Evolutionary conservation across 2,888 invertebrate genomes (phyloP).

Genomic region (Mechanitis messenoides): DNA sequence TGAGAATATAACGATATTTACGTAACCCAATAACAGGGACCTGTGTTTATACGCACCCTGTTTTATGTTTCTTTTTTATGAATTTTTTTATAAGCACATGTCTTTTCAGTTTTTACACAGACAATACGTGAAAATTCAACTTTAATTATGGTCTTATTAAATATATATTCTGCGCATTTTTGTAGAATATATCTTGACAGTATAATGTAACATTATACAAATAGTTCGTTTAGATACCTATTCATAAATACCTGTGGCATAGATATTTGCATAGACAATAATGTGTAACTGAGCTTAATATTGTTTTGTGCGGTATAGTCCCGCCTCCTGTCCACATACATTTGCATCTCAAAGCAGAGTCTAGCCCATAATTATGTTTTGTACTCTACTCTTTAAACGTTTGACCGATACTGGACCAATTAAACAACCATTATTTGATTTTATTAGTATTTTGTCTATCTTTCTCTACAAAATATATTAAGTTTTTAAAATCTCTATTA

Average conservation of each 20-base stretch:
- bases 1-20: constrained; percentile 29
- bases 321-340: constrained; percentile 46
- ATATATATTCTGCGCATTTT: too few species aligned
- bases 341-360: constrained; percentile 68
- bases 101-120: neutral
- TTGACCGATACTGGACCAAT: constrained; percentile 16
- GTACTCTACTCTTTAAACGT: constrained; percentile 30
- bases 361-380: constrained; percentile 57
- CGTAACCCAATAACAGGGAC: constrained; percentile 21
- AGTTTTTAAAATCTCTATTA: too few species aligned
- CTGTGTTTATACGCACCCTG: too few species aligned
- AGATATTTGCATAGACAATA: constrained; percentile 25
- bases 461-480: too few species aligned
- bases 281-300: constrained; percentile 28
- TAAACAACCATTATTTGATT: constrained; percentile 5
- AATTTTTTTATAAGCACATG: too few species aligned
- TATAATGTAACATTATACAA: too few species aligned
- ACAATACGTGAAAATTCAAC: neutral
- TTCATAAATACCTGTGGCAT: neutral
- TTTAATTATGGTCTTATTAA: neutral
- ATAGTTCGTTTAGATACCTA: neutral
- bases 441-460: neutral
- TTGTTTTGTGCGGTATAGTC: constrained; percentile 21
- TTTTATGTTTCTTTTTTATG: too few species aligned
- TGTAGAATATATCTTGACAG: too few species aligned